phyloP scores from a whole-genome alignment of 2,888 invertebrate species.

The Dendrolimus houi region DNA sequence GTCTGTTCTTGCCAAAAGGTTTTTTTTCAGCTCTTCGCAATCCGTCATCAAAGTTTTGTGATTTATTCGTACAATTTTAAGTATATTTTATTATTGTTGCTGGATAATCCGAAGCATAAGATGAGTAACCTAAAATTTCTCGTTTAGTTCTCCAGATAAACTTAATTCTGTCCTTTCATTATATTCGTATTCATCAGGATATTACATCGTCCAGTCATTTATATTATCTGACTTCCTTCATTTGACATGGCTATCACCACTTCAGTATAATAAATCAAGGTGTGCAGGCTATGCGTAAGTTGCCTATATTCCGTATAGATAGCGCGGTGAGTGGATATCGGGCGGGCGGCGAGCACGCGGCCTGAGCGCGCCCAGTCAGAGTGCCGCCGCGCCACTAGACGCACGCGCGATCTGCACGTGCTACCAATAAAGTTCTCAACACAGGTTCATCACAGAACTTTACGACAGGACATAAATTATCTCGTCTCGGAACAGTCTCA shows the following conservation, averaged over 20 bases:
- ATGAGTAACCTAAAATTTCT: too few species aligned
- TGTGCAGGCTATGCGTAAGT: conserved; percentile 48
- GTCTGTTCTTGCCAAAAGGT: conserved; percentile 18
- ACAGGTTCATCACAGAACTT: conserved; percentile 53
- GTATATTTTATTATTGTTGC: too few species aligned
- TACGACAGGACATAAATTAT: conserved; percentile 28
- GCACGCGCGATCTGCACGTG: conserved; percentile 67
- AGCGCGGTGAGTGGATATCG: conserved; percentile 62
- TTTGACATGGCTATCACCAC: conserved; percentile 23
- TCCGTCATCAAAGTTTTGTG: conserved; percentile 13
- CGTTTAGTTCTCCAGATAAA: too few species aligned
- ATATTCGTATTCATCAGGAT: too few species aligned
- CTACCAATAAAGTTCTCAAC: conserved; percentile 26
- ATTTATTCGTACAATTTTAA: too few species aligned
- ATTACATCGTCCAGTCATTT: too few species aligned
- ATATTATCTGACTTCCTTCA: background rate
- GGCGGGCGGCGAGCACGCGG: conserved; percentile 62
- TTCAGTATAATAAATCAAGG: conserved; percentile 57
- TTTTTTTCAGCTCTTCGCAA: conserved; percentile 5
- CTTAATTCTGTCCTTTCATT: too few species aligned
- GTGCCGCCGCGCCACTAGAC: conserved; percentile 73
- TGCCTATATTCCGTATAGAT: conserved; percentile 44
- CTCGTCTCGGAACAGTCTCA: conserved; percentile 30
- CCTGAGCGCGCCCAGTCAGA: conserved; percentile 73
- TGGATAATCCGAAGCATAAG: too few species aligned